Conservation (phyloP, 2,797 vertebrate species). For the Pseudochromis fuscus region DNA sequence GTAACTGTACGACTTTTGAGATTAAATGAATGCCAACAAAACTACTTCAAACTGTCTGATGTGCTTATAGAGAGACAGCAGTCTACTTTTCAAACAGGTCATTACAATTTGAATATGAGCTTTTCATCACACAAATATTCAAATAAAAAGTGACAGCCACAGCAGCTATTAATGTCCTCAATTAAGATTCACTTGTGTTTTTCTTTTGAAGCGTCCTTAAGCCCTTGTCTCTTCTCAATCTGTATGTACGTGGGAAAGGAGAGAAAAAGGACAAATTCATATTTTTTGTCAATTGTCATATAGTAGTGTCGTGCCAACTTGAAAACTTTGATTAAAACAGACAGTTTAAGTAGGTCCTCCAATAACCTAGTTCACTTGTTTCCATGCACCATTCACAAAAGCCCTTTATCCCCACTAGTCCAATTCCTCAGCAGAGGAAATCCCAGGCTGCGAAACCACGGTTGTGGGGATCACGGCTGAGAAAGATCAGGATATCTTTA, state of each 20-base stretch:
- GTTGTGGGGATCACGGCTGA: conserved; percentile 59
- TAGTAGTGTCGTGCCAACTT: neutral
- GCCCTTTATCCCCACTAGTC: conserved; percentile 41
- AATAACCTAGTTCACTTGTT: conserved; percentile 13
- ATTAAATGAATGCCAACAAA: no score
- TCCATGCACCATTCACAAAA: conserved; percentile 56
- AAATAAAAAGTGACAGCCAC: no score
- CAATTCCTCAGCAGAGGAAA: conserved; percentile 61
- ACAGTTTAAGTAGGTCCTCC: neutral
- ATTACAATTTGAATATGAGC: no score
- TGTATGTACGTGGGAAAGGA: no score
- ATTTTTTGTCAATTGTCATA: no score
- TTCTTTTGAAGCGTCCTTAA: neutral
- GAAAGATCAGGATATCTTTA: conserved; percentile 59
- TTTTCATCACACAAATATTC: no score
- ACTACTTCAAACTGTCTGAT: no score
- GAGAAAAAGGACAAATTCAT: no score
- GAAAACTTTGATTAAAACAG: neutral
- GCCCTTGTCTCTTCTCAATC: neutral
- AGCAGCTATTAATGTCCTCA: neutral
- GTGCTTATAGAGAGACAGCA: no score
- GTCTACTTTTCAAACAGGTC: no score
- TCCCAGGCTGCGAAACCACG: conserved; percentile 53
- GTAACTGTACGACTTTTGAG: no score
- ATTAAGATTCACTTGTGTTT: neutral